Conservation (phyloP, 1,140 invertebrate genomes). For the Drosophila aff. region DNA sequence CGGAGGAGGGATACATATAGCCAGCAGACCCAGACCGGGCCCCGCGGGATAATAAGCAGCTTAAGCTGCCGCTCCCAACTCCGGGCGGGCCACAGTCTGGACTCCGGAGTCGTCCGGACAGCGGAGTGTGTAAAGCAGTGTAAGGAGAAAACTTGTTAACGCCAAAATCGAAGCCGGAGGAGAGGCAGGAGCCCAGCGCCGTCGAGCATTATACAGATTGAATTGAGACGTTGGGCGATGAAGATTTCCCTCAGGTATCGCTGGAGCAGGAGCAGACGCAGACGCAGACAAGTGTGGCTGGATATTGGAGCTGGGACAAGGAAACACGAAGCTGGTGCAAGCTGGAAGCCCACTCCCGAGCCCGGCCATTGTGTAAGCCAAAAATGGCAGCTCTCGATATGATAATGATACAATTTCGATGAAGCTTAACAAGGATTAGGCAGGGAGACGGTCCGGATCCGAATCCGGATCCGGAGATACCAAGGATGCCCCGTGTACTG, state of each 20-base stretch:
- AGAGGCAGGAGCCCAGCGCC: conserved; percentile 7
- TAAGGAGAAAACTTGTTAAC: conserved; percentile 74
- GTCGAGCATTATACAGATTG: conserved; percentile 45
- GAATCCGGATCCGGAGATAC: neutral
- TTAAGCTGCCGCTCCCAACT: conserved; percentile 47
- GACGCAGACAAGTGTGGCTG: conserved; percentile 3
- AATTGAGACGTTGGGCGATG: conserved; percentile 48
- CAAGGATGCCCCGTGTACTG: neutral
- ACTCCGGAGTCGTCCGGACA: neutral
- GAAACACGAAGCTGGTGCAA: neutral
- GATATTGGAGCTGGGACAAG: conserved; percentile 1
- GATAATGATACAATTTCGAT: conserved; percentile 83
- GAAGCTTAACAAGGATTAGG: conserved; percentile 75
- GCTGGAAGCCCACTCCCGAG: neutral
- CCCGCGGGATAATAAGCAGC: conserved; percentile 77
- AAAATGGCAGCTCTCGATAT: conserved; percentile 75
- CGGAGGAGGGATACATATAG: neutral
- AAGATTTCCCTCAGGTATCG: conserved; percentile 74
- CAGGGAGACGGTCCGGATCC: conserved; percentile 1
- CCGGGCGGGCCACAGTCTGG: neutral
- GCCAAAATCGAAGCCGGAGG: conserved; percentile 53
- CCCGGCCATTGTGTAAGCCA: conserved; percentile 51
- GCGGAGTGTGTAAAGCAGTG: conserved; percentile 41
- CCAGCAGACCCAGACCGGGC: neutral
- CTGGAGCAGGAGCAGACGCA: neutral